Percentiles rank a stretch among this genome's conserved stretches.
Conservation (phyloP, 1,140 invertebrate genomes). For the Vollenhovia emeryi region DNA sequence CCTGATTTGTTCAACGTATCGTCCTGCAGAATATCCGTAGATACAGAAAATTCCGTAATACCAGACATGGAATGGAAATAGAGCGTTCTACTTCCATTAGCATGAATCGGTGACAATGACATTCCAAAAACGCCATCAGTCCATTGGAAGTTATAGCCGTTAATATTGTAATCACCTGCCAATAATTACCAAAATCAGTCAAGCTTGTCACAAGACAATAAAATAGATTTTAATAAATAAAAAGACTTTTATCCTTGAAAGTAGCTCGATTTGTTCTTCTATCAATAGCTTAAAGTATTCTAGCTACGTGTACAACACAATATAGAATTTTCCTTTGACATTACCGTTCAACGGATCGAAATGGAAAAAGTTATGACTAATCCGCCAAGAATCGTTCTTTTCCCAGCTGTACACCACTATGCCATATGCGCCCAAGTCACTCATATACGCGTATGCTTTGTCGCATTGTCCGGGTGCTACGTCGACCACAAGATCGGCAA, state of each 20-base stretch:
- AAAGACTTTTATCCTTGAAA: not conserved
- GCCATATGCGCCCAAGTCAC: slow-evolving; percentile 90
- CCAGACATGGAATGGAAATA: slow-evolving; percentile 92
- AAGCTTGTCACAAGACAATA: not conserved
- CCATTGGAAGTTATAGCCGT: slow-evolving; percentile 91
- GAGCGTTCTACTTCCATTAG: slow-evolving; percentile 87
- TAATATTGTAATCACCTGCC: slow-evolving; percentile 88
- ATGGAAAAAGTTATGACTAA: slow-evolving; percentile 92
- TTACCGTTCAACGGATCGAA: slow-evolving; percentile 90
- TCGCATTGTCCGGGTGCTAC: slow-evolving; percentile 89
- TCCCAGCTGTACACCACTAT: slow-evolving; percentile 91
- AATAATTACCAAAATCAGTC: not conserved
- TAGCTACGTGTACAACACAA: not conserved
- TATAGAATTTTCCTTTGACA: not conserved
- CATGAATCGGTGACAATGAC: slow-evolving; percentile 87
- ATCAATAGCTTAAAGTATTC: not conserved
- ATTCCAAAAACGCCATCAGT: slow-evolving; percentile 91
- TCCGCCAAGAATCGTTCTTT: slow-evolving; percentile 90
- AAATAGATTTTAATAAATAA: not conserved
- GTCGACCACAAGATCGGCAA: slow-evolving; percentile 90
- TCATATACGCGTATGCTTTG: slow-evolving; percentile 90
- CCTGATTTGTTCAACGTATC: slow-evolving; percentile 85
- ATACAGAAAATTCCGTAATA: slow-evolving; percentile 91
- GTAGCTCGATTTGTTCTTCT: not conserved
- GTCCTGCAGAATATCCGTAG: slow-evolving; percentile 90